These are phyloP conservation scores for Corythaixoides concolor DNA, from an alignment of 2,113 vertebrate species.

Conservation along the genomic window DNA sequence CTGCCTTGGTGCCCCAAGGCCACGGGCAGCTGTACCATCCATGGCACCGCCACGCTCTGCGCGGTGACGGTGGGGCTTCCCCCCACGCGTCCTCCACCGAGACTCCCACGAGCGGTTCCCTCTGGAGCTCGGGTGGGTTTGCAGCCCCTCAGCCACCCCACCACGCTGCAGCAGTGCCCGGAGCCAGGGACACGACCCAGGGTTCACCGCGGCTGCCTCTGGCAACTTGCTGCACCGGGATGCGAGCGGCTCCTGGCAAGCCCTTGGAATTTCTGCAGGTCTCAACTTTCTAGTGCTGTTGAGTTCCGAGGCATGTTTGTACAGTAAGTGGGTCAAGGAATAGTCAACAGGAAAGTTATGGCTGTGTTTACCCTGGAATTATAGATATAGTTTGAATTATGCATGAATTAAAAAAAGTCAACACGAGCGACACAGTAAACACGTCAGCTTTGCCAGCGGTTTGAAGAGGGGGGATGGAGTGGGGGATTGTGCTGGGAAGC, in stretches of 20 bases:
- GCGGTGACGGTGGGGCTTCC: fast-evolving
- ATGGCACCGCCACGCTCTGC: background rate
- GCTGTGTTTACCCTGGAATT: constrained; percentile 46
- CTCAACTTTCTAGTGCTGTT: background rate
- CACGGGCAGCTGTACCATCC: background rate
- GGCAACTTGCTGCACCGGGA: background rate
- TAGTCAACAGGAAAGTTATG: constrained; percentile 29
- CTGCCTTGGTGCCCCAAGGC: background rate
- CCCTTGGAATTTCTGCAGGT: background rate
- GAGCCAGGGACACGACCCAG: fast-evolving
- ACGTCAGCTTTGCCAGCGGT: background rate
- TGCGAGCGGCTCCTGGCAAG: background rate
- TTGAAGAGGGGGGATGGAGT: background rate
- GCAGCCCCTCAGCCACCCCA: background rate
- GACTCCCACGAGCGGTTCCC: fast-evolving
- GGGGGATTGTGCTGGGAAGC: background rate
- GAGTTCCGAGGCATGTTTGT: background rate
- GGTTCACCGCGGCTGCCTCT: background rate
- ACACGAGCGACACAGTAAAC: background rate
- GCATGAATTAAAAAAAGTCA: constrained; percentile 40
- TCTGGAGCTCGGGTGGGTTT: background rate
- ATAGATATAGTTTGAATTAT: constrained; percentile 37
- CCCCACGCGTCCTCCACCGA: fast-evolving
- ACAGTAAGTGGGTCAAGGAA: constrained; percentile 59
- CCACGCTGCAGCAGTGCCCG: background rate